Conservation (phyloP, 2,113 vertebrate species). For the Chloropsis cyanopogon region DNA sequence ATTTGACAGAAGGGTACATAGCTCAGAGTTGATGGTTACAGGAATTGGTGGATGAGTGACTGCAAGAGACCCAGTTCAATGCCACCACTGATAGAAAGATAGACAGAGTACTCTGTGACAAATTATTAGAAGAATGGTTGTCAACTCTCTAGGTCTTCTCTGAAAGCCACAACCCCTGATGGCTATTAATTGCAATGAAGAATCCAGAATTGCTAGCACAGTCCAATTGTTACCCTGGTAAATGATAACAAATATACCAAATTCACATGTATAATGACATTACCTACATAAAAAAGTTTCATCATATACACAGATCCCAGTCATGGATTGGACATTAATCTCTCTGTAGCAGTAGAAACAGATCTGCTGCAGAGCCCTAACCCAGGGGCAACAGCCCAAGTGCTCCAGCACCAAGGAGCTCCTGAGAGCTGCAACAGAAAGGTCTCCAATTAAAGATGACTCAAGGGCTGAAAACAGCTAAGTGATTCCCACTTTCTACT, state of each 20-base stretch:
- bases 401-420: neutral
- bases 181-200: neutral
- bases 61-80: neutral
- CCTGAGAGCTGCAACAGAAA: neutral
- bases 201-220: neutral
- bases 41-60: neutral
- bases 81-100: neutral
- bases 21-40: neutral
- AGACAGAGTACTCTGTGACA: neutral
- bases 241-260: neutral
- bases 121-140: neutral
- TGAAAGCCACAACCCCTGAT: neutral
- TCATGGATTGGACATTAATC: neutral
- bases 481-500: constrained; percentile 3
- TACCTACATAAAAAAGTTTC: neutral
- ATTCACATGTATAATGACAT: neutral
- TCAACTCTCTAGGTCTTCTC: neutral
- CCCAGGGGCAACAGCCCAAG: neutral
- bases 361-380: neutral
- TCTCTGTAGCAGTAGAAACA: neutral
- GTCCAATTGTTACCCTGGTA: neutral
- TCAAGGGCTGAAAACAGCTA: neutral
- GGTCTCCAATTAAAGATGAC: constrained; percentile 17
- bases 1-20: neutral
- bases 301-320: neutral